Percentiles rank a stretch among this genome's conserved stretches.
phyloP scores from a whole-genome alignment of 2,113 vertebrate species.

The Cinclus mexicanus region DNA sequence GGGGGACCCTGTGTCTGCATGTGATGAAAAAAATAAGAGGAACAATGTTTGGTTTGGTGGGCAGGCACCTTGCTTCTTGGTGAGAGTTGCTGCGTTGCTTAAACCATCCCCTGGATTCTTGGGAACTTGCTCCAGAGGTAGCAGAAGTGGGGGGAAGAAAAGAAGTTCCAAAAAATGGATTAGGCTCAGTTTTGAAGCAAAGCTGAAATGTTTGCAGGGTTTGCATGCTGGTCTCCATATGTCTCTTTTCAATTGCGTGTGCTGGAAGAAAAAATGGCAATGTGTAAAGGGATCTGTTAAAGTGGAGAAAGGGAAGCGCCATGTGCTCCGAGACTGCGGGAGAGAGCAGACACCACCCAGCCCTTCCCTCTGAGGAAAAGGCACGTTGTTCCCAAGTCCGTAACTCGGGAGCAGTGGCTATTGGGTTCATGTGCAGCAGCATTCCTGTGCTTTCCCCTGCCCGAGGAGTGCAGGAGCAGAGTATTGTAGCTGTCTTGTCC shows the following conservation, averaged over 20 bases:
- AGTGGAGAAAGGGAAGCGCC: conserved; percentile 59
- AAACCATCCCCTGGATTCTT: neutral
- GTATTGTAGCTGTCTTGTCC: neutral
- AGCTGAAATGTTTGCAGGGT: conserved; percentile 80
- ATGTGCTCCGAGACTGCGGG: neutral
- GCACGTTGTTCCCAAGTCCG: fast-evolving
- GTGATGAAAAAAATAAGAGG: neutral
- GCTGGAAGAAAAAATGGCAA: conserved; percentile 71
- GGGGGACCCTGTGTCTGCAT: neutral
- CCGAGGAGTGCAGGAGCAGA: neutral
- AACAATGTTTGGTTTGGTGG: neutral
- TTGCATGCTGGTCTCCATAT: conserved; percentile 81
- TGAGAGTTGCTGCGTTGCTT: neutral
- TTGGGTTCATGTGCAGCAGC: neutral
- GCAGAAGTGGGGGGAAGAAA: neutral
- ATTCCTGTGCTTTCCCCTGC: neutral
- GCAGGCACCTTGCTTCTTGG: neutral
- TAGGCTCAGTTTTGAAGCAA: conserved; percentile 75
- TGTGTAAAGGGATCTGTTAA: conserved; percentile 59
- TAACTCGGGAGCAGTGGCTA: fast-evolving
- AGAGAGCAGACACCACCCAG: neutral
- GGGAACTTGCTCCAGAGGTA: conserved; percentile 27
- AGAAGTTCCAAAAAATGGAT: conserved; percentile 62
- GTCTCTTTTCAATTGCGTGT: conserved; percentile 82
- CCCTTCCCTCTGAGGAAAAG: neutral